Evolutionary conservation across 2,113 vertebrate genomes (phyloP).

Genomic region (Chlamydotis undulata): DNA sequence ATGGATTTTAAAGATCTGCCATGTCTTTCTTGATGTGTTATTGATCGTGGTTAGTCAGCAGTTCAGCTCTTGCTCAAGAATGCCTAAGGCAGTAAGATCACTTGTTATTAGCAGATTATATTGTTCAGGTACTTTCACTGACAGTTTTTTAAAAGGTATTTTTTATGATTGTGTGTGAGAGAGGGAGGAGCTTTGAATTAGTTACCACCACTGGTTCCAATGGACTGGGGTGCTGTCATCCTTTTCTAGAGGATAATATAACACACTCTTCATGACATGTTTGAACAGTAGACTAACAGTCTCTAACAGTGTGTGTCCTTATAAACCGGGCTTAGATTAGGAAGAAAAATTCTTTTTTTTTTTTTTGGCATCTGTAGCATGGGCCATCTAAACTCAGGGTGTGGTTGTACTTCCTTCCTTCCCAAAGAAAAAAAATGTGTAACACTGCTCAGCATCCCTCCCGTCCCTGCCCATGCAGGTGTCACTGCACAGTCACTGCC

Average conservation of each 20-base stretch:
- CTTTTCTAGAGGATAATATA: neutral
- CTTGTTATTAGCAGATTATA: conserved; percentile 9
- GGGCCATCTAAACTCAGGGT: neutral
- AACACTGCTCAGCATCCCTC: neutral
- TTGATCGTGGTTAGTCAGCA: conserved; percentile 48
- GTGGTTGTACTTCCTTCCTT: neutral
- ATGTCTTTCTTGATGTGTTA: conserved; percentile 30
- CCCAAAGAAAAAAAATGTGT: neutral
- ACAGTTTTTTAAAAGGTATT: neutral
- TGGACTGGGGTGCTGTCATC: neutral
- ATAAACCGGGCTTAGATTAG: neutral
- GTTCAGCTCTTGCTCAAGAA: neutral
- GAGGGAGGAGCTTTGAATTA: neutral
- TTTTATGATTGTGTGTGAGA: neutral
- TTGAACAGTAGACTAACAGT: neutral
- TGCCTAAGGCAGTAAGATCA: neutral
- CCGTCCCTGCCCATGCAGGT: neutral
- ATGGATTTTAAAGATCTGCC: conserved; percentile 51
- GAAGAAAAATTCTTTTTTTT: neutral
- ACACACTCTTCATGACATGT: neutral
- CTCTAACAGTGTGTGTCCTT: neutral
- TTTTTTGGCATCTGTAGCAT: neutral
- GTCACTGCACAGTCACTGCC: too few species aligned
- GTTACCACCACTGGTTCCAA: neutral
- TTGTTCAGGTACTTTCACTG: neutral